Evolutionary conservation across 2,888 invertebrate genomes (phyloP).

Genomic region (Lamellibrachia columna): DNA sequence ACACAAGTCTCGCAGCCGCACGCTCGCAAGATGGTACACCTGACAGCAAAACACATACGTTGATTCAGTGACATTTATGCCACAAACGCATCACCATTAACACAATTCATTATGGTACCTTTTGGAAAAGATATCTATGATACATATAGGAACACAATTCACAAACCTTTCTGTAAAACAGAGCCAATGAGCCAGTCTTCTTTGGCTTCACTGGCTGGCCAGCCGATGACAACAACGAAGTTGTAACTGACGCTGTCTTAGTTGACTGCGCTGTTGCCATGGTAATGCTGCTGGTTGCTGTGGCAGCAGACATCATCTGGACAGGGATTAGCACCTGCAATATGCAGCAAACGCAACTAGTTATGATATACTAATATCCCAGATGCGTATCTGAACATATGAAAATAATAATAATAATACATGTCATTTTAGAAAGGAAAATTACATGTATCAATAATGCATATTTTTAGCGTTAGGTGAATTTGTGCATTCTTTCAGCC

Average conservation of each 20-base stretch:
- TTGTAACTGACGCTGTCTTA: slow-evolving; percentile 26
- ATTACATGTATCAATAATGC: no score
- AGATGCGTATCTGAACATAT: no score
- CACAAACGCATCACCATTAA: not conserved
- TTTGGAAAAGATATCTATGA: no score
- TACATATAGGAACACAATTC: no score
- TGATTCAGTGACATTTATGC: not conserved
- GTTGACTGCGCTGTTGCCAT: slow-evolving; percentile 18
- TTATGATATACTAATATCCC: no score
- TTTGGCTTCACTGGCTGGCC: slow-evolving; percentile 66
- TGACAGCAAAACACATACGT: slow-evolving; percentile 64
- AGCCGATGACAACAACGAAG: not conserved
- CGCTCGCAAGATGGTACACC: slow-evolving; percentile 92
- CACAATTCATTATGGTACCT: not conserved
- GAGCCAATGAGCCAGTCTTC: slow-evolving; percentile 74
- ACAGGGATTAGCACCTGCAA: slow-evolving; percentile 50
- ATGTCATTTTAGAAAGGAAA: no score
- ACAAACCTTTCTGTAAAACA: slow-evolving; percentile 88
- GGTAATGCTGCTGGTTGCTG: slow-evolving; percentile 17
- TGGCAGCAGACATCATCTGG: slow-evolving; percentile 44
- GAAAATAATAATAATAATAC: no score
- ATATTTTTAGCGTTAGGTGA: no score
- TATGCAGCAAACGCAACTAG: slow-evolving; percentile 26
- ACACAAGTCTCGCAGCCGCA: slow-evolving; percentile 91
- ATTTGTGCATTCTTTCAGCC: no score